phyloP scores from a whole-genome alignment of 2,888 invertebrate species.

The Camponotus fellah region DNA sequence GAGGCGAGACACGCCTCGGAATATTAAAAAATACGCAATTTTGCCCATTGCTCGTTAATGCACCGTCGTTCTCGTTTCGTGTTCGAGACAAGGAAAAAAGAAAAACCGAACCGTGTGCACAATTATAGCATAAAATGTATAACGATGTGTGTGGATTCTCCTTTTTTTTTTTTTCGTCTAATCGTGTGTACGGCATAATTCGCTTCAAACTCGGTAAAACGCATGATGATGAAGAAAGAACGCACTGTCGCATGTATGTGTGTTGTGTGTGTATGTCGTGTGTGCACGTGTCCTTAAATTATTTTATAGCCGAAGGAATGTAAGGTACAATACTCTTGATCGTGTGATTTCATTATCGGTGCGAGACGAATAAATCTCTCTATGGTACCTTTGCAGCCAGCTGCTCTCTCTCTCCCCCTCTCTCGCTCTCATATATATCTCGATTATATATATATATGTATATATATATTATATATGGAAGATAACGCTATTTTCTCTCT shows the following conservation, averaged over 20 bases:
- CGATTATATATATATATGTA: conserved; percentile 44
- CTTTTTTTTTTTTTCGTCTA: conserved; percentile 1
- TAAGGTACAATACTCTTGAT: conserved; percentile 86
- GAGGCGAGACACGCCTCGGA: conserved; percentile 54
- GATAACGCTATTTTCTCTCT: conserved; percentile 45
- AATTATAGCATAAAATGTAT: conserved; percentile 43
- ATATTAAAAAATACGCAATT: conserved; percentile 75
- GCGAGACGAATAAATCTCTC: conserved; percentile 79
- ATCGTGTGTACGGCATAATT: conserved; percentile 31
- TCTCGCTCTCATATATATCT: conserved; percentile 49
- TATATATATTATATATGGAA: conserved; percentile 54
- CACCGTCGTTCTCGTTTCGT: conserved; percentile 47
- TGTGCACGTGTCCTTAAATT: conserved; percentile 73
- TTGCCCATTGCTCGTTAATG: conserved; percentile 67
- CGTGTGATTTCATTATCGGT: conserved; percentile 78
- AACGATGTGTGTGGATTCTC: conserved; percentile 14
- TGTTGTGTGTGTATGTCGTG: conserved; percentile 6
- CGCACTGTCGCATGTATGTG: conserved; percentile 54
- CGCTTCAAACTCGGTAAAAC: conserved; percentile 46
- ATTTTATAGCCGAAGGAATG: conserved; percentile 86
- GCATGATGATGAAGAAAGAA: conserved; percentile 52
- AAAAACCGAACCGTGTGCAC: conserved; percentile 13
- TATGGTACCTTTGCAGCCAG: conserved; percentile 84
- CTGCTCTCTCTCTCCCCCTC: conserved; percentile 77
- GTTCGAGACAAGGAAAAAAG: conserved; percentile 31